These are phyloP conservation scores for Momotus momota DNA, from an alignment of 2,797 vertebrate species.

Conservation along the genomic window DNA sequence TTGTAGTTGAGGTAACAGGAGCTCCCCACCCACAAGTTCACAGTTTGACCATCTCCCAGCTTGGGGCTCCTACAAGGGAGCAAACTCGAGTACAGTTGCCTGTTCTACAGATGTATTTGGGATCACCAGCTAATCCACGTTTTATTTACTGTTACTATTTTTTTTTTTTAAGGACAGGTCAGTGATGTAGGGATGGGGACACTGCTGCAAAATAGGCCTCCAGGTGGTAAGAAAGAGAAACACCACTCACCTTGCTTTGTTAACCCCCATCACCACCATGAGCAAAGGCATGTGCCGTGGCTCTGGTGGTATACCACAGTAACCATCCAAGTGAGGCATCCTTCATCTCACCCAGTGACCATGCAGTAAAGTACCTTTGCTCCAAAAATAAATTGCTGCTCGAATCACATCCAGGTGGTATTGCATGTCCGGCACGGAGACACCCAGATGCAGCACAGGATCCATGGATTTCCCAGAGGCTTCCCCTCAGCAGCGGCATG, in stretches of 20 bases:
- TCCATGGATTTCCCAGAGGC: rapidly evolving
- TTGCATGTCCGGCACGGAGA: neutral
- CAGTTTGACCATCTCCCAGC: neutral
- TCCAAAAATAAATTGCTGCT: neutral
- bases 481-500: neutral
- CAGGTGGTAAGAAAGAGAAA: neutral
- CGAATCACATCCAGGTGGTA: neutral
- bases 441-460: neutral
- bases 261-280: rapidly evolving
- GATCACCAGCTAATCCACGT: neutral
- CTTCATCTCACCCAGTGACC: neutral
- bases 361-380: neutral
- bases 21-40: neutral
- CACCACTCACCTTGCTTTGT: neutral
- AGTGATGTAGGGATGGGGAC: neutral
- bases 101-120: neutral
- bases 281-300: rapidly evolving
- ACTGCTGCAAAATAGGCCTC: neutral
- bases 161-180: neutral
- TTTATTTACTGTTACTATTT: neutral
- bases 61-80: neutral
- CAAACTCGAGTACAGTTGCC: neutral
- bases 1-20: neutral
- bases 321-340: neutral
- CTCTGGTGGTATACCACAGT: neutral